Evolutionary conservation across 1,140 invertebrate genomes (phyloP), one percentile per base, ranked within the genome.

Genomic region (Helicorthomorpha holstii): DNA sequence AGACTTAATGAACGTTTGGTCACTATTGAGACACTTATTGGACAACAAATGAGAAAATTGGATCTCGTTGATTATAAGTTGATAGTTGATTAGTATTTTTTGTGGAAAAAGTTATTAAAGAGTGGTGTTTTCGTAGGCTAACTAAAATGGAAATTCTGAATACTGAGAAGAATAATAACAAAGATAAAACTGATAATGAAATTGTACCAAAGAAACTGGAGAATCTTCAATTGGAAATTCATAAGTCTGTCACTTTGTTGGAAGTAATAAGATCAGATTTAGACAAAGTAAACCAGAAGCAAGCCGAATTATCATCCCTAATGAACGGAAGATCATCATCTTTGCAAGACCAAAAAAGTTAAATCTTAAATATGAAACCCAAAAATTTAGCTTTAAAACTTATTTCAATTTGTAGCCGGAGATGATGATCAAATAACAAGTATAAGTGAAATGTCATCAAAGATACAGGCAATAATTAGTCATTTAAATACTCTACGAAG

Each of bases 21-120:
- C 23, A 57, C 64, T 34, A 57, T 70, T 52, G 66, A 65, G 52
- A 60, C 67, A 48, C 54, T 70, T 41, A 64, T 70, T 55, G 63
- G 66, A 50, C 68, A 71, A 58, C 60, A 65, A 54, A 58, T 66
- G 7, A 54, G 64, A 46, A 63, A 65, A 27, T 59, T 72, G 44
- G 68, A 71, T 59, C 61, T 56, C 16, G 62, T 72, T 54, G 66
- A 73, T 53, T 69, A 73, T 55, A 69, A 69, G 70, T 72, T 19
- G 22, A 70, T 14, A 56, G 19, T 49, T 25, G n/a, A 4, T 4
- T 22, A 25, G 47, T 49, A 3, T 7, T 4, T 26, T 24, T 24
- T 24, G 4, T 7, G 16, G 7, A 4, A 26, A 24, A 26, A 26
- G 22, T 19, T 42, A 26, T 49, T 44, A 12, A 4, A 46, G 12